Evolutionary conservation across 2,888 invertebrate genomes (phyloP), one percentile per base, ranked within the genome.

Genomic region (Drosophila histrio): DNA sequence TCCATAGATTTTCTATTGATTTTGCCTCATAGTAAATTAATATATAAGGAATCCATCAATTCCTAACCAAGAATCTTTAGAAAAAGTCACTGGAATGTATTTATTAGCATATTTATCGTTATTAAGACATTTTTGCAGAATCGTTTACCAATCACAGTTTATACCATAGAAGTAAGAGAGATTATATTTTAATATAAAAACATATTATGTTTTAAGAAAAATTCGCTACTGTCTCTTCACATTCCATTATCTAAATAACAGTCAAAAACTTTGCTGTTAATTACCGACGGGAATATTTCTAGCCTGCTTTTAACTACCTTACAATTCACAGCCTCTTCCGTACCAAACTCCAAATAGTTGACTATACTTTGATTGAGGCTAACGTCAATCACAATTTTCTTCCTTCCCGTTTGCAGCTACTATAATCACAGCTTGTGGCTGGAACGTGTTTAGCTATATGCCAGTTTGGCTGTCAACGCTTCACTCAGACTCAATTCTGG

Each of bases 401-500:
- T 26, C 4, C 38, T 38, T 38, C 38, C 34, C 21, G 38, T 38
- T 21, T 53, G 28, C 15, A n/a, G 9, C 4, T 34, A 34, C 4
- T 34, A 34, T 44, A 52, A 57, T 69, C 72, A 56, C 66, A 56
- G 69, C 44, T 38, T 47, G 71, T 38, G 52, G 39, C 32, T 70
- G 15, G 52, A 52, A 47, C 24, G 44, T 39, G 41, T 22, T 41
- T 41, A 24, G 41, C 22, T 41, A 41, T 41, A 21, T 57, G 39
- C 36, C 47, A 39, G 47, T 30, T 47, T 15, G 49, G 32, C 73
- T 72, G 72, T 72, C 72, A 76, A 72, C 72, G 57, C 59, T 61
- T 17, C 28, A 44, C 57, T 26, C 11, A 8, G 46, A 52, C 43
- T 58, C 60, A 44, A 19, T 61, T 50, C 60, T 54, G 28, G 36